Evolutionary conservation across 1,140 invertebrate genomes (phyloP), one percentile per base, ranked within the genome.

Genomic region (Zeugodacus cucurbitae): DNA sequence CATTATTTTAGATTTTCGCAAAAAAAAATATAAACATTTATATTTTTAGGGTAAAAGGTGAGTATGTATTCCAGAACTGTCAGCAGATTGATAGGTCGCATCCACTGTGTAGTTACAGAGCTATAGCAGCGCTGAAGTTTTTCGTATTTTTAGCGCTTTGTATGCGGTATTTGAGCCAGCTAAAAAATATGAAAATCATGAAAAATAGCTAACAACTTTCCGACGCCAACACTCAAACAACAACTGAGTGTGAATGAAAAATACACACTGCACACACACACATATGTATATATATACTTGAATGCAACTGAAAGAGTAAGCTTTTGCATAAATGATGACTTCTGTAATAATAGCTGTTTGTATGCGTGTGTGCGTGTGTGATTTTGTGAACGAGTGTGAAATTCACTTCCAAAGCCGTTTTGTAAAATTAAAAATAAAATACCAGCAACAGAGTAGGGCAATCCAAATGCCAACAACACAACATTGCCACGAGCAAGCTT

Each of bases 371-470:
- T 34, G 14, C 8, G 37, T 74, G 14, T 29, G 34, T 44, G n/a
- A 17, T 2, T 20, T 34, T 29, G 17, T 29, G 70, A n/a, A 74
- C 22, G 37, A 74, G 70, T 74, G 37, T 74, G 37, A 44, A 74
- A 74, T 74, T 74, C 70, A 41, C 70, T 74, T 74, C 37, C n/a
- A 74, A 74, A 74, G 70, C 32, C 29, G 37, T 74, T 37, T 41
- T 74, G 70, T 74, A 74, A 74, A 74, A 74, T 74, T 74, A 74
- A 74, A 74, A 74, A 74, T 74, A 74, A 74, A 74, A 14, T 74
- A 29, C 32, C 17, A n/a, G 70, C 70, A 67, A 32, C 20, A 44
- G 22, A 74, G 17, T 29, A 14, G 34, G 37, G 37, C 37, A 41
- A 74, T 74, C 37, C 17, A 74, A 74, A 74, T 5, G 70, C 70